Base-by-base conservation (phyloP, 2,113 vertebrate species). In the Haliaeetus leucogaster region DNA sequence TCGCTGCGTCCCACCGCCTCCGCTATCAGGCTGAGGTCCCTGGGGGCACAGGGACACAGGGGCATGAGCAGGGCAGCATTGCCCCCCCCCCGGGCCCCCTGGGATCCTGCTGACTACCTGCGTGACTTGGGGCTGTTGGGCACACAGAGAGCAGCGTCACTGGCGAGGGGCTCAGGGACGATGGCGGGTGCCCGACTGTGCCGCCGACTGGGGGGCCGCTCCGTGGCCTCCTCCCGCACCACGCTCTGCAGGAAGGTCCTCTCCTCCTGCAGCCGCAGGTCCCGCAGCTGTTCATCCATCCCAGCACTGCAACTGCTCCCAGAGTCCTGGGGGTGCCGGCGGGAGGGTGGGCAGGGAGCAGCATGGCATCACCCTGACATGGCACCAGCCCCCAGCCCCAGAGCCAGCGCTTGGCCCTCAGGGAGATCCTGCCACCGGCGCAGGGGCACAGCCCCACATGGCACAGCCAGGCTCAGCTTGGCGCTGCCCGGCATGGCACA, bases 1-100 rank as follows among this genome's bases (percentile, higher is more conserved):
- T 98, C 97, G 5, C 98, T 99, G 92, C 96, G 98, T 78, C 96
- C 93, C 80, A 98, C 98, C 4, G 98, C 97, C 82, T 98, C 98
- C 9, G 98, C 66, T 4, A 99, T 98, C 82, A 98, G 96, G 79
- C 53, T 68, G 2, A 96, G 97, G 89, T 99, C 98, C n/a, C 98
- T 99, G 97, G 53, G 40, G 52, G 11, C 7, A 12, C 5, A 2
- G 50, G 43, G 43, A 22, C 25, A 9, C 5, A 1, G 50, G 43
- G 34, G 14, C 20, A 5, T 2, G 18, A 21, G 56, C 19, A 34
- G n/a, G 52, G 76, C 21, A 42, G 48, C 25, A 3, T 15, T 4
- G 7, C 17, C 27, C 30, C 27, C 30, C 34, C 40, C 40, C 15
- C 2, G 3, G 13, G 8, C 29, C 29, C 21, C 26, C 3, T 8